Conservation (phyloP, 2,888 invertebrate species). For the Cryptosula pallasiana region DNA sequence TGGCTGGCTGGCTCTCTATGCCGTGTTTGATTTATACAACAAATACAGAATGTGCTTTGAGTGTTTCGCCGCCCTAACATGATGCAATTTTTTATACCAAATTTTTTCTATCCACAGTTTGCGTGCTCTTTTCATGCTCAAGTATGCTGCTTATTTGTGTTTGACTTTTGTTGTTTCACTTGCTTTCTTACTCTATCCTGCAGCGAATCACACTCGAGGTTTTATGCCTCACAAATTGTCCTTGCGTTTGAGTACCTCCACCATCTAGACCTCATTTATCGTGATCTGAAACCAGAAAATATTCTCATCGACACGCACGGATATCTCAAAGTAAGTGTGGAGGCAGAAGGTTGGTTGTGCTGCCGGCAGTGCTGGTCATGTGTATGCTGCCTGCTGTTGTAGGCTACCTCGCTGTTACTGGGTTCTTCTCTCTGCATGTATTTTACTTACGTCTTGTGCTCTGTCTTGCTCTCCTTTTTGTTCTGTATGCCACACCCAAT, state of each 20-base stretch:
- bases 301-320: conserved; percentile 79
- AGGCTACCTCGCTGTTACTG: background rate
- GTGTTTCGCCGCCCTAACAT: too few species aligned
- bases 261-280: conserved; percentile 96
- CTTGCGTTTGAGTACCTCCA: conserved; percentile 99
- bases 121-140: too few species aligned
- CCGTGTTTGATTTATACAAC: too few species aligned
- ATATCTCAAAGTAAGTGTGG: conserved; percentile 51
- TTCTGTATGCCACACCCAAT: background rate
- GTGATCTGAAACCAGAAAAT: conserved; percentile 97
- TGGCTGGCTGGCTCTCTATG: too few species aligned
- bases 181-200: conserved; percentile 50
- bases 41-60: too few species aligned
- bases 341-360: background rate
- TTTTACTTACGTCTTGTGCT: too few species aligned
- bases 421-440: background rate
- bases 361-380: background rate
- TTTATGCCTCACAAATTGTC: conserved; percentile 99
- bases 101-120: too few species aligned
- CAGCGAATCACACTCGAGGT: conserved; percentile 95
- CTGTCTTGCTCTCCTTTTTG: background rate
- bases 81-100: too few species aligned
- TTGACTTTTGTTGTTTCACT: background rate
- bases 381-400: background rate
- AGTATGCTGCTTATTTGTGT: background rate